phyloP scores from a whole-genome alignment of 2,888 invertebrate species.

The Archips xylosteana region DNA sequence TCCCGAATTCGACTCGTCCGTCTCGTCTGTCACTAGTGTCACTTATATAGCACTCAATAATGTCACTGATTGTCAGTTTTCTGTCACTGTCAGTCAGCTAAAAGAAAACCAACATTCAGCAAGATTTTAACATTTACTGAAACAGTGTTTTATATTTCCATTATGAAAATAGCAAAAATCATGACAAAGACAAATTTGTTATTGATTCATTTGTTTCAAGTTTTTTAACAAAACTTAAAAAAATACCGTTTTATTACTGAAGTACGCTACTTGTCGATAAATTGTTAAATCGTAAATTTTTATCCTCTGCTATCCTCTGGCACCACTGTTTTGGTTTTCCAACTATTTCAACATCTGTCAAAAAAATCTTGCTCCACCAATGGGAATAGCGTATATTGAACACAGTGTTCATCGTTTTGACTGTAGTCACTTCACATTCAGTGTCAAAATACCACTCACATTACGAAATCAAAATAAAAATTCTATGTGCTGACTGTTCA shows the following conservation, averaged over 20 bases:
- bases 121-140: constrained; percentile 2
- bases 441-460: constrained; percentile 35
- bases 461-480: constrained; percentile 66
- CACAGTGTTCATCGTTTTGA: constrained; percentile 22
- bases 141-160: neutral
- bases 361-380: constrained; percentile 21
- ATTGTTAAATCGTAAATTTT: neutral
- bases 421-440: constrained; percentile 3
- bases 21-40: too few relatives aligned
- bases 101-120: neutral
- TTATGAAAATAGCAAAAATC: neutral
- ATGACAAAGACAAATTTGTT: neutral
- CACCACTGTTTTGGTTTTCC: constrained; percentile 25
- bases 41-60: too few relatives aligned
- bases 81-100: neutral
- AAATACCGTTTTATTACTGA: neutral
- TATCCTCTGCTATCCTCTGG: constrained; percentile 14
- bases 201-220: neutral
- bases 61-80: neutral
- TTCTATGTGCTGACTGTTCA: constrained; percentile 42
- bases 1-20: neutral
- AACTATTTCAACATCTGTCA: constrained; percentile 33
- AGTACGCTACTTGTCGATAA: neutral
- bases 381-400: neutral
- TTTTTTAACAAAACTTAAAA: neutral